Evolutionary conservation across 2,113 vertebrate species (phyloP), one percentile per base, ranked within the genome.

Genomic region (Cynoglossus semilaevis): DNA sequence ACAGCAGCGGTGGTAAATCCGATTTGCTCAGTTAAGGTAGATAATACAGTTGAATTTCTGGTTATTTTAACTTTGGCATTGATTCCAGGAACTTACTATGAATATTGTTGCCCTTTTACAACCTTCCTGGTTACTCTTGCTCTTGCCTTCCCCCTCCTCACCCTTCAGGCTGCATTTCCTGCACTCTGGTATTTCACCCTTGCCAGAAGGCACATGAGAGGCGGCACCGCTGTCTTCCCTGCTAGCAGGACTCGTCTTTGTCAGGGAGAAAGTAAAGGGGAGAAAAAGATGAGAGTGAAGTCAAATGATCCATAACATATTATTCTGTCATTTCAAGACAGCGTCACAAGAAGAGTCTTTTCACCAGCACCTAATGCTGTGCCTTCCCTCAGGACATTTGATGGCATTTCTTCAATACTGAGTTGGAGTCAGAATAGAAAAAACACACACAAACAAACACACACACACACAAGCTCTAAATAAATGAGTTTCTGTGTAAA

Each of bases 291-390:
- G 60, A 70, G 68, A 76, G 72, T 85, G 64, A 66, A 87, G 84
- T 91, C 91, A 93, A 94, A 94, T 95, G 91, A 94, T 94, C 93
- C 93, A 88, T 92, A 93, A 94, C 91, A 87, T 92, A 93, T 93
- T 92, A 92, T 87, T 86, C 83, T 94, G 92, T 94, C 92, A 91
- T 91, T 91, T 92, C 88, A 92, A 93, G 92, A 88, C 58, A 64
- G 72, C 80, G 70, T 89, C 83, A 88, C 73, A 87, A 92, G 75
- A 59, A 77, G 68, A 90, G 84, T 46, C 77, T 81, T 89, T 88
- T 90, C 84, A 85, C 83, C 64, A 46, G 68, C 45, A 72, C 35
- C 51, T 87, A 90, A 88, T 81, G 85, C 79, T 88, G 80, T 86
- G 87, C 79, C 43, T 87, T 83, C 86, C 90, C 80, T 12, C 36